Evolutionary conservation across 2,113 vertebrate species (phyloP).

Genomic region (Protobothrops flavoviridis): DNA sequence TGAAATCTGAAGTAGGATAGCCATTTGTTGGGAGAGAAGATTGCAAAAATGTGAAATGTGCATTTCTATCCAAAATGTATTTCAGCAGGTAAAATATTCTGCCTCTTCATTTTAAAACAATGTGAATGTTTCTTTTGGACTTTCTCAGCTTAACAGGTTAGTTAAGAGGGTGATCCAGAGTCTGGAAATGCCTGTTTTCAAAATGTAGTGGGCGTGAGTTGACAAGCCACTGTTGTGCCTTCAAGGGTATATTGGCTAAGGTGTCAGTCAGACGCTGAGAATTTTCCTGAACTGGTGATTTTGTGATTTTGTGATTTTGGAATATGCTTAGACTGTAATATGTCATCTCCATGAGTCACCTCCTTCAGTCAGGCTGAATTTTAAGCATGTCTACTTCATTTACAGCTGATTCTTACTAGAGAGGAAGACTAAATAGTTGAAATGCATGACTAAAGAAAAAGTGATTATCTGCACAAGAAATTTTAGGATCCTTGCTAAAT

Average conservation of each 20-base stretch:
- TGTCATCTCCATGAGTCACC: neutral
- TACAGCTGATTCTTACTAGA: slow-evolving; percentile 1
- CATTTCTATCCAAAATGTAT: neutral
- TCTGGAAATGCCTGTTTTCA: slow-evolving; percentile 50
- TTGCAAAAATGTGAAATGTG: neutral
- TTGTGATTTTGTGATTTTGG: neutral
- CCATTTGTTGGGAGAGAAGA: neutral
- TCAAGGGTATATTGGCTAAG: accelerated
- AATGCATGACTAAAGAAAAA: accelerated
- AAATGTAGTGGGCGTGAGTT: slow-evolving; percentile 6
- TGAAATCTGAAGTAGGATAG: neutral
- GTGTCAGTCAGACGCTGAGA: accelerated
- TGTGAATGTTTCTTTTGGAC: slow-evolving; percentile 15
- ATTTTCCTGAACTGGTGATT: slow-evolving; percentile 15
- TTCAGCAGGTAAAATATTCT: slow-evolving; percentile 14
- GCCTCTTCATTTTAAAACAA: slow-evolving; percentile 3
- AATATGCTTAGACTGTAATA: neutral
- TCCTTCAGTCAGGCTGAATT: neutral
- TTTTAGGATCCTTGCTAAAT: neutral
- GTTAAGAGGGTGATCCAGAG: accelerated
- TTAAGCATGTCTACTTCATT: accelerated
- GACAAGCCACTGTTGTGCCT: neutral
- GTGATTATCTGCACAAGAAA: neutral
- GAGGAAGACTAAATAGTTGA: neutral
- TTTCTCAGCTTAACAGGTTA: neutral